These are phyloP conservation scores for Eolophus roseicapilla DNA, from an alignment of 2,113 vertebrate genomes.

Conservation along the genomic window DNA sequence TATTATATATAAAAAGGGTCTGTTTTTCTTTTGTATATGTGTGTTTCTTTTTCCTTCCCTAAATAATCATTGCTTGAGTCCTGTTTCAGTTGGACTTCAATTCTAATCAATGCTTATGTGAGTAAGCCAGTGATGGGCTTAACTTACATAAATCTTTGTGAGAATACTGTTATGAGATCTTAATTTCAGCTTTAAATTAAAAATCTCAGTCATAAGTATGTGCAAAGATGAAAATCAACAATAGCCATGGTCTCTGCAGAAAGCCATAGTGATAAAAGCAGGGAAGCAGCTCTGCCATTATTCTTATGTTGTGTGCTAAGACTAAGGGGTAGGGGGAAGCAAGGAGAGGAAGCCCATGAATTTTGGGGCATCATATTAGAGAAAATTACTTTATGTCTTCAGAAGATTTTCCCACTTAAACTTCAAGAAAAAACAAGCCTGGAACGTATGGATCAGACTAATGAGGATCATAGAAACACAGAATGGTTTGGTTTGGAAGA, in stretches of 20 bases:
- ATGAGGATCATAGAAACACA: neutral
- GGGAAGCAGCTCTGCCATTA: neutral
- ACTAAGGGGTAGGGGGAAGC: neutral
- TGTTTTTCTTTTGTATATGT: neutral
- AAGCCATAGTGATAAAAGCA: neutral
- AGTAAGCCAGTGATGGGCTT: neutral
- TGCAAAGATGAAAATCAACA: accelerated
- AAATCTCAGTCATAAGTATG: neutral
- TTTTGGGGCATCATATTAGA: neutral
- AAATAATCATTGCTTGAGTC: neutral
- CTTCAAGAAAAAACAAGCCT: neutral
- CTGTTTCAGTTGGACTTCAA: neutral
- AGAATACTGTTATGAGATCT: neutral
- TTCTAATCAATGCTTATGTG: neutral
- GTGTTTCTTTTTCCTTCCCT: neutral
- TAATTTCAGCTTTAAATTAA: neutral
- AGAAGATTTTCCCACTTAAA: neutral
- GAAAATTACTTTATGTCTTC: neutral
- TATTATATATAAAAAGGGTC: too few species aligned
- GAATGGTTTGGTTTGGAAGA: neutral
- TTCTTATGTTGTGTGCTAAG: neutral
- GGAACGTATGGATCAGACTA: neutral
- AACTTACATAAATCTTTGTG: too few species aligned
- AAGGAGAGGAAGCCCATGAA: accelerated
- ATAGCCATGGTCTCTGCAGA: neutral